These are phyloP conservation scores for Etia nguti DNA, from an alignment of 2,113 vertebrate species.

Conservation along the genomic window DNA sequence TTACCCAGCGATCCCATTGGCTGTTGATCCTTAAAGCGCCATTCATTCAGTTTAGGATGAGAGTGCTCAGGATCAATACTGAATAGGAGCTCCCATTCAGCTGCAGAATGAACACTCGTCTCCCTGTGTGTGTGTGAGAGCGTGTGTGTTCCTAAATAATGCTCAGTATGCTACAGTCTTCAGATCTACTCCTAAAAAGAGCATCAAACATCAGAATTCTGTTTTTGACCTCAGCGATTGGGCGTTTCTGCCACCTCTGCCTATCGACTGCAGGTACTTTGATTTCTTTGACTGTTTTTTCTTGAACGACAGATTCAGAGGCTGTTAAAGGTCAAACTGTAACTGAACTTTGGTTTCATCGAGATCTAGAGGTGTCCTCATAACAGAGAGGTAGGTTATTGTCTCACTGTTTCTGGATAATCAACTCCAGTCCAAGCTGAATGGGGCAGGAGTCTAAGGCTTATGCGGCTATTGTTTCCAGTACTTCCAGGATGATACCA, in stretches of 20 bases:
- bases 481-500: background rate
- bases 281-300: background rate
- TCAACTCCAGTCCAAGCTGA: background rate
- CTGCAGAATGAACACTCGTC: constrained; percentile 10
- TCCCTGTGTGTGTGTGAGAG: background rate
- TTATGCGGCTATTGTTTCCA: background rate
- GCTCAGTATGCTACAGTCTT: background rate
- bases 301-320: fast-evolving
- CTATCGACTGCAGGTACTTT: background rate
- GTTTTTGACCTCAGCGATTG: background rate
- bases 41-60: constrained; percentile 42
- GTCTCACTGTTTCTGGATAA: background rate
- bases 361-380: background rate
- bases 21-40: constrained; percentile 34
- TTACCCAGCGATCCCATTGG: constrained; percentile 39
- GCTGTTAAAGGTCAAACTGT: background rate
- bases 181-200: background rate
- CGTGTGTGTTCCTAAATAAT: background rate
- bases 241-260: background rate
- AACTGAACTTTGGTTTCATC: background rate
- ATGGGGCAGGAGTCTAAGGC: background rate
- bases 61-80: constrained; percentile 45
- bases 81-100: constrained; percentile 21
- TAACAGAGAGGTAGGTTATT: background rate
- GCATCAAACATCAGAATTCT: background rate